These are phyloP conservation scores for Condylostylus longicornis DNA, from an alignment of 1,140 invertebrate genomes.

Conservation along the genomic window DNA sequence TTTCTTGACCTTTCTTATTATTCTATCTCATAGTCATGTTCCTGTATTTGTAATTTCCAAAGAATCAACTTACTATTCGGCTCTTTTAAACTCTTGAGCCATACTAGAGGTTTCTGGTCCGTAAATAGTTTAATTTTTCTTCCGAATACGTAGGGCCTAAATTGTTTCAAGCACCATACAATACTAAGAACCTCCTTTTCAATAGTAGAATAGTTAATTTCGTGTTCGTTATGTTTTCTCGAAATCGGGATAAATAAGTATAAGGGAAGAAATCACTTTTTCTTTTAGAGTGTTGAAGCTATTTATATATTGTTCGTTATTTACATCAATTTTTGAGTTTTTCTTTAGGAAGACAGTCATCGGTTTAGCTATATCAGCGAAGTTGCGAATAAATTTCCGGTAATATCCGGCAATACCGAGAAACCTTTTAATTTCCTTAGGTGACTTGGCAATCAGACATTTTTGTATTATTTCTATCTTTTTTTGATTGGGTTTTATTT, in stretches of 20 bases:
- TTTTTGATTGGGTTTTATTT: neutral
- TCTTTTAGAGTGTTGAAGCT: no score
- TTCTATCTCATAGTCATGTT: neutral
- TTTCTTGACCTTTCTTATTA: neutral
- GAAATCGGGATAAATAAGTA: no score
- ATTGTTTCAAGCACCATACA: conserved; percentile 33
- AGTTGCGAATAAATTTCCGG: no score
- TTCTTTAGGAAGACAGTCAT: conserved; percentile 22
- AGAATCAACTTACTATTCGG: neutral
- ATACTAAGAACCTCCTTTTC: conserved; percentile 18
- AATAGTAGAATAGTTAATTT: conserved; percentile 12
- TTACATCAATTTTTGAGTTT: conserved; percentile 10
- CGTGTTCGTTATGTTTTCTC: conserved; percentile 13
- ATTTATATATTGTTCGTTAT: conserved; percentile 11
- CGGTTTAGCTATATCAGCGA: no score
- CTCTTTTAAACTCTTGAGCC: neutral
- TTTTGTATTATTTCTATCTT: conserved; percentile 15
- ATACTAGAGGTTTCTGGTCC: no score
- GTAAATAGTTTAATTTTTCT: no score
- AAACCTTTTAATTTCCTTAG: conserved; percentile 16
- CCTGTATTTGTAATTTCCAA: neutral
- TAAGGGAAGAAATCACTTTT: conserved; percentile 17
- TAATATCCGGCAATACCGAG: no score
- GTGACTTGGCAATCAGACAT: conserved; percentile 9
- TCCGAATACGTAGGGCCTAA: conserved; percentile 34